phyloP scores from a whole-genome alignment of 2,797 vertebrate species.

The Paramormyrops hopkinsi region DNA sequence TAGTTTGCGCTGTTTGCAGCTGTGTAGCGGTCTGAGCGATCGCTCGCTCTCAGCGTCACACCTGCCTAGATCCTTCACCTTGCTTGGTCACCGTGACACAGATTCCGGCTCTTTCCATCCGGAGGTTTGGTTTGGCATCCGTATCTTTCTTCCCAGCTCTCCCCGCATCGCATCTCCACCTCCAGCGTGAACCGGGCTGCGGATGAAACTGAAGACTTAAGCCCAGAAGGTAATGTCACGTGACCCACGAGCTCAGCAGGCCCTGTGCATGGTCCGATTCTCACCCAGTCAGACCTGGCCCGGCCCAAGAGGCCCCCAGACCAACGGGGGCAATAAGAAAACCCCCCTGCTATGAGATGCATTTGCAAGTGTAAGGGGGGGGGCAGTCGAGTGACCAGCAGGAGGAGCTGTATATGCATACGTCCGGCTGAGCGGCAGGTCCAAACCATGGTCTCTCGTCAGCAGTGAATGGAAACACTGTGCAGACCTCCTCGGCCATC shows the following conservation, averaged over 20 bases:
- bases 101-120: neutral
- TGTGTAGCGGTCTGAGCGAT: neutral
- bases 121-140: neutral
- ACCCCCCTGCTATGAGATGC: neutral
- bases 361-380: neutral
- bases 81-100: neutral
- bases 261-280: neutral
- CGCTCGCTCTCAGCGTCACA: neutral
- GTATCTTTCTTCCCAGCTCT: conserved; percentile 55
- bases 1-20: neutral
- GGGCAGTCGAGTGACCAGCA: no score
- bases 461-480: conserved; percentile 85
- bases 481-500: conserved; percentile 73
- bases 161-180: conserved; percentile 65
- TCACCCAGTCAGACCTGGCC: no score
- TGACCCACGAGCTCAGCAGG: neutral
- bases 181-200: conserved; percentile 76
- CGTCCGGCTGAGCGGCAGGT: neutral
- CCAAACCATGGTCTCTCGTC: conserved; percentile 23
- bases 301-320: neutral
- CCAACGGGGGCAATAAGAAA: neutral
- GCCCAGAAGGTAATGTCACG: conserved; percentile 68
- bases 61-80: neutral
- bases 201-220: conserved; percentile 59
- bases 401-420: neutral